phyloP scores from a whole-genome alignment of 2,888 invertebrate genomes.

The Auanema freiburgensis region DNA sequence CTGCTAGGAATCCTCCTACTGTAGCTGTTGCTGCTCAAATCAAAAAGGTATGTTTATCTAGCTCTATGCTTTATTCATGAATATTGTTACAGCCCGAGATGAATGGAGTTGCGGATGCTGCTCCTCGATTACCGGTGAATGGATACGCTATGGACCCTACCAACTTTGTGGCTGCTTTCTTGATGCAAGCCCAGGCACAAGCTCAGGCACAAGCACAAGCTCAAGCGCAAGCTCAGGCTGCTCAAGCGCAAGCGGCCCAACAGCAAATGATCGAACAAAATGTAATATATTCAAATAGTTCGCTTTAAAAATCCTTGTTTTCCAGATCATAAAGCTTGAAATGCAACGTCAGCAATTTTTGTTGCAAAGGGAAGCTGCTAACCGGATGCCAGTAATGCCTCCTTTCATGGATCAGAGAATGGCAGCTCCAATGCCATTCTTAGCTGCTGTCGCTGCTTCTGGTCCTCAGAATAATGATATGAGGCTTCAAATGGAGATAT shows the following conservation, averaged over 20 bases:
- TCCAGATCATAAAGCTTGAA: constrained; percentile 16
- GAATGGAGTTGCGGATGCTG: constrained; percentile 7
- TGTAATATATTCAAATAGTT: neutral
- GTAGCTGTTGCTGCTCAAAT: neutral
- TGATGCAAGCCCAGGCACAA: constrained; percentile 8
- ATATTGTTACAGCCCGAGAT: constrained; percentile 6
- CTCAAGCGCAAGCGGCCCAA: constrained; percentile 7
- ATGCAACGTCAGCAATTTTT: constrained; percentile 6
- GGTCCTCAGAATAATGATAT: constrained; percentile 4
- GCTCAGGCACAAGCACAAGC: constrained; percentile 10
- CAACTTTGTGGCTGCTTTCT: neutral
- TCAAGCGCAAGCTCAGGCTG: constrained; percentile 20
- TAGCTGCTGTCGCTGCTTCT: neutral
- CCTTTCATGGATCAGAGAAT: constrained; percentile 13
- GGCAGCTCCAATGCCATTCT: constrained; percentile 1
- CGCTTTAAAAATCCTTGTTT: neutral
- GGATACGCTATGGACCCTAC: neutral
- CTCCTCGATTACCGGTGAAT: neutral
- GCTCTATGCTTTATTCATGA: neutral
- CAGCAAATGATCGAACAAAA: constrained; percentile 10
- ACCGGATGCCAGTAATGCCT: neutral
- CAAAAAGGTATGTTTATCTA: constrained; percentile 11
- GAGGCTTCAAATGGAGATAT: constrained; percentile 12
- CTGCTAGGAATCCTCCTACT: constrained; percentile 9
- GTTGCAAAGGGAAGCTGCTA: constrained; percentile 11